These are phyloP conservation scores for Sinocyclocheilus anshuiensis DNA, from an alignment of 2,113 vertebrate genomes.

Conservation along the genomic window DNA sequence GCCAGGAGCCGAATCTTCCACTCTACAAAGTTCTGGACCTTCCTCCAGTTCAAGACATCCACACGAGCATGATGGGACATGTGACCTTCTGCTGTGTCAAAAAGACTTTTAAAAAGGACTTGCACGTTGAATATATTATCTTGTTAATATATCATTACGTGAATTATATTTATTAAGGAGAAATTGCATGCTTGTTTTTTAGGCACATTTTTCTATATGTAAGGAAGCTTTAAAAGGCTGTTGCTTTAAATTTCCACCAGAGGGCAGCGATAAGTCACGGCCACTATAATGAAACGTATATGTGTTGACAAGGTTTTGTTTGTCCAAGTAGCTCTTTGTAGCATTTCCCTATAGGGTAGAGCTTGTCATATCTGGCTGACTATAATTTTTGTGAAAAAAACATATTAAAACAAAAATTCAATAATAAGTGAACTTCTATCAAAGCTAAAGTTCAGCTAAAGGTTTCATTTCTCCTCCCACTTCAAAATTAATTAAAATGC, in stretches of 20 bases:
- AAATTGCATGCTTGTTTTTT: background rate
- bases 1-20: background rate
- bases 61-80: background rate
- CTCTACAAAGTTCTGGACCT: background rate
- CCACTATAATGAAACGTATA: background rate
- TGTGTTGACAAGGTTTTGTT: background rate
- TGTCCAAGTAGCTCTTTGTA: background rate
- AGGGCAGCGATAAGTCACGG: constrained; percentile 23
- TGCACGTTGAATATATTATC: background rate
- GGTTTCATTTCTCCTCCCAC: background rate
- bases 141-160: background rate
- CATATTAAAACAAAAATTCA: background rate
- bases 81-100: background rate
- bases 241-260: constrained; percentile 9
- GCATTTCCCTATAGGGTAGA: background rate
- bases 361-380: background rate
- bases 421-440: background rate
- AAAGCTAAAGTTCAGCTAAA: background rate
- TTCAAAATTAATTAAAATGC: background rate
- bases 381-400: background rate
- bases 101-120: constrained; percentile 4
- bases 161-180: background rate
- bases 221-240: background rate
- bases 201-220: background rate
- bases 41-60: background rate